These are phyloP conservation scores for Misgurnus anguillicaudatus DNA, from an alignment of 2,113 vertebrate genomes.

Conservation along the genomic window DNA sequence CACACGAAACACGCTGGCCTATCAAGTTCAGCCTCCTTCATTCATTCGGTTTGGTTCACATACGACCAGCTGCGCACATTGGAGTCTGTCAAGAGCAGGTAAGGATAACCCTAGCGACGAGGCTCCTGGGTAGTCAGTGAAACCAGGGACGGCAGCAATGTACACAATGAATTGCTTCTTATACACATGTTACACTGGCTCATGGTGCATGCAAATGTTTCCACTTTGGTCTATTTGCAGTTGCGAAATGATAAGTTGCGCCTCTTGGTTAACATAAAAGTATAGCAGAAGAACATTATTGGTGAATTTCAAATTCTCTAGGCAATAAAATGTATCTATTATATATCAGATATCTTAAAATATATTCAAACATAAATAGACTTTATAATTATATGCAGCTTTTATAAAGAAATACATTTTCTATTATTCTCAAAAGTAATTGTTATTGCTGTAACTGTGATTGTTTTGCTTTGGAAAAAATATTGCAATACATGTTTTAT, in stretches of 20 bases:
- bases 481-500: no score
- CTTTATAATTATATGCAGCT: no score
- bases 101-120: background rate
- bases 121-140: background rate
- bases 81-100: background rate
- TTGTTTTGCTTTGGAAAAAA: no score
- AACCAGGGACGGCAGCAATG: background rate
- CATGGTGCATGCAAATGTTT: constrained; percentile 27
- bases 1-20: background rate
- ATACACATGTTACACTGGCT: constrained; percentile 40
- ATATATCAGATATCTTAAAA: no score
- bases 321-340: no score
- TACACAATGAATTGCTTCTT: constrained; percentile 12
- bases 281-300: background rate
- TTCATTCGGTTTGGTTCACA: constrained; percentile 33
- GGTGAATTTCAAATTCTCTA: no score
- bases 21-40: constrained; percentile 51
- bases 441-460: no score
- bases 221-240: constrained; percentile 29
- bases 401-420: no score
- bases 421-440: no score
- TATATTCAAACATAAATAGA: no score
- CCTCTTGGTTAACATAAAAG: background rate
- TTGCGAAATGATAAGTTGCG: constrained; percentile 26
- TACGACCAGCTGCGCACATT: constrained; percentile 36